Conservation (phyloP, 2,113 vertebrate species). For the Picathartes gymnocephalus region DNA sequence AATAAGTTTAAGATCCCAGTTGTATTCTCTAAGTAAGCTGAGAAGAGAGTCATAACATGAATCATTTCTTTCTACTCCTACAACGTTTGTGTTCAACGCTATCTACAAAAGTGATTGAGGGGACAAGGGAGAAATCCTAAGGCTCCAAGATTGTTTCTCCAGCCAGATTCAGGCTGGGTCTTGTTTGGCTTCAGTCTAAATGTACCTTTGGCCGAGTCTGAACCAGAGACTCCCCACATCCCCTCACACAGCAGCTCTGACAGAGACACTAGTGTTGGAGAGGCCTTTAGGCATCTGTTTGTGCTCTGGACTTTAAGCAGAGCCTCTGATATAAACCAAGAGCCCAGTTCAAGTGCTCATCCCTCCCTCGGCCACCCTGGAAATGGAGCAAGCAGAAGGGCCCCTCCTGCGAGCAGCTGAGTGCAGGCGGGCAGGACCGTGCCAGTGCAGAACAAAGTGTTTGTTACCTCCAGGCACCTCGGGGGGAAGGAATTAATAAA, state of each 20-base stretch:
- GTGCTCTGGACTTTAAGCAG: neutral
- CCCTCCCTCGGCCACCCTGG: neutral
- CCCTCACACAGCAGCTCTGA: neutral
- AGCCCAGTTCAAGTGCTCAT: neutral
- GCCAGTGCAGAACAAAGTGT: neutral
- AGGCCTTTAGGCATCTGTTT: neutral
- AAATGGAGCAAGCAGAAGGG: neutral
- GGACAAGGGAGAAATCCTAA: neutral
- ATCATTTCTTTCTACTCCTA: neutral
- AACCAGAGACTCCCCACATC: neutral
- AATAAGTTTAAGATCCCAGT: neutral
- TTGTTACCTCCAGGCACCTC: neutral
- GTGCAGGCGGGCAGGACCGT: neutral
- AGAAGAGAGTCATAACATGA: neutral
- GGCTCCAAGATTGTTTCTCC: neutral
- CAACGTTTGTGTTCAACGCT: neutral
- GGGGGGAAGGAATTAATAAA: neutral
- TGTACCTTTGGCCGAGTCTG: neutral
- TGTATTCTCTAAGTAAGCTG: neutral
- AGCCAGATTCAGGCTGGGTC: neutral
- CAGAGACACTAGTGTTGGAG: neutral
- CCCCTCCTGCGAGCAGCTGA: neutral
- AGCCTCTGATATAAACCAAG: neutral
- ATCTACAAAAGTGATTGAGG: neutral
- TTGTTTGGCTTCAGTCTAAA: neutral